Percentiles rank a stretch among this genome's conserved stretches.
Evolutionary conservation across 1,140 invertebrate species (phyloP).

Genomic region (Pygmarrhopalites habei): DNA sequence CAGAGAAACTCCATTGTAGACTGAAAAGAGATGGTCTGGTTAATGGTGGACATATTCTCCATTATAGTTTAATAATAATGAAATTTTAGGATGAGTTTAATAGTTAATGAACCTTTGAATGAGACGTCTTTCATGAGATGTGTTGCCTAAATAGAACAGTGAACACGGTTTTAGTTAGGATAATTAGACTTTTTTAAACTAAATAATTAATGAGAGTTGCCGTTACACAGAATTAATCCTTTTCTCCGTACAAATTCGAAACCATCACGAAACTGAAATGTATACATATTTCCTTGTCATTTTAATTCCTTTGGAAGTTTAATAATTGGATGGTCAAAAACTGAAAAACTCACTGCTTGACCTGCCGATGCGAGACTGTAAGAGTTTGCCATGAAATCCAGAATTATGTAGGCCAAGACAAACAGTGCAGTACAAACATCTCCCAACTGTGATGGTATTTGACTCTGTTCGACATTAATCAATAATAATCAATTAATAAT

Average conservation of each 20-base stretch:
- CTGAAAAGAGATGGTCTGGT: too few relatives aligned
- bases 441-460: neutral
- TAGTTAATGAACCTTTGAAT: too few relatives aligned
- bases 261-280: constrained; percentile 5
- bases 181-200: too few relatives aligned
- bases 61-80: too few relatives aligned
- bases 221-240: constrained; percentile 4
- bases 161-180: too few relatives aligned
- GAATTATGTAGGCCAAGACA: neutral
- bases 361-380: neutral
- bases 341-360: constrained; percentile 3
- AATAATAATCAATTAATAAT: too few relatives aligned
- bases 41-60: too few relatives aligned
- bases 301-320: too few relatives aligned
- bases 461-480: neutral
- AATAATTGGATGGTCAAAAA: too few relatives aligned
- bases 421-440: neutral
- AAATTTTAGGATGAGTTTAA: too few relatives aligned
- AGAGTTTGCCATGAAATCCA: neutral
- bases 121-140: neutral
- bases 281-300: neutral
- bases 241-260: constrained; percentile 7
- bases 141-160: too few relatives aligned
- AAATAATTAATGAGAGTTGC: too few relatives aligned
- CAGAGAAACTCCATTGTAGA: constrained; percentile 9